A percentile compares a stretch with the other conserved stretches of the same genome.
These are phyloP conservation scores for Acropternis orthonyx DNA, from an alignment of 2,797 vertebrate genomes.

Conservation along the genomic window DNA sequence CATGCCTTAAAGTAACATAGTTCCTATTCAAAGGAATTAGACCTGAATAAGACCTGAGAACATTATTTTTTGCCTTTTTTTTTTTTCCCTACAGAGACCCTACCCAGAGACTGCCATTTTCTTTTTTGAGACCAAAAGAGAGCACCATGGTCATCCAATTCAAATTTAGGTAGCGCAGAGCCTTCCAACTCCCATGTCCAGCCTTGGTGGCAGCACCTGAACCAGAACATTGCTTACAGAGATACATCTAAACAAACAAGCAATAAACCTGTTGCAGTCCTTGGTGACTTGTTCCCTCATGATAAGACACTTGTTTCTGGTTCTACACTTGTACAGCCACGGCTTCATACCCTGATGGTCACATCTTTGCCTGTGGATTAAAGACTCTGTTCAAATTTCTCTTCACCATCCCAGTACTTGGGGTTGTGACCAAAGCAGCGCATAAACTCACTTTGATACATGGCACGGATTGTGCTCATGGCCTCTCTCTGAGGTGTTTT, in stretches of 20 bases:
- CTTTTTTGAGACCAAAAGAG: neutral
- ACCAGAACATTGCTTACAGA: neutral
- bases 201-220: neutral
- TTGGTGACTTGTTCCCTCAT: neutral
- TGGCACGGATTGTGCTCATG: rapidly evolving
- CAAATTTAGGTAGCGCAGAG: neutral
- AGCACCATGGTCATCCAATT: neutral
- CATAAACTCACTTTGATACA: neutral
- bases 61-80: neutral
- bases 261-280: neutral
- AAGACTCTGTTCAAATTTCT: neutral
- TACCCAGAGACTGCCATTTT: neutral
- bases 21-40: neutral
- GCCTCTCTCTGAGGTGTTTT: neutral
- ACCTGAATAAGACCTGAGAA: neutral
- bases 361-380: neutral
- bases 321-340: neutral
- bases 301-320: neutral
- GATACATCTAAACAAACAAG: rapidly evolving
- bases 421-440: neutral
- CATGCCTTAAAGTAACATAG: neutral
- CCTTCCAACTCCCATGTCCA: neutral
- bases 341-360: neutral
- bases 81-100: neutral
- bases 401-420: neutral